Base-by-base conservation (phyloP, 2,888 invertebrate species). In the Heliconius aoede region DNA sequence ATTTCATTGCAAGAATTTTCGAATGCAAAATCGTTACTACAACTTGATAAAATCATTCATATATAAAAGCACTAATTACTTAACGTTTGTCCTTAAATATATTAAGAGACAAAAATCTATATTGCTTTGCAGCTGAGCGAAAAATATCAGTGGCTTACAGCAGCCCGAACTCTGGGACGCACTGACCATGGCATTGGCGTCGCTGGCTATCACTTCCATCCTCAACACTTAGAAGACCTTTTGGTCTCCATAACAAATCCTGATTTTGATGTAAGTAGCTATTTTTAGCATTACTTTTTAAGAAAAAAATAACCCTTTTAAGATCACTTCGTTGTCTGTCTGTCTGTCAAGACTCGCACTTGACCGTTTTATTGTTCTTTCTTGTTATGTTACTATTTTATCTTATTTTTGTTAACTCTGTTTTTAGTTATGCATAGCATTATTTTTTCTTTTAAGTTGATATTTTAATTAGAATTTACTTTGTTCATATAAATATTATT, bases 171-270 rank as follows among this genome's bases (percentile, higher is more conserved):
- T 0, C 83, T 94, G 1, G 85, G 84, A 7, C 83, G 85, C 24
- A 78, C 88, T 0, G 87, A 86, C 51, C 87, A 90, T 13, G 85
- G 87, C 55, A 82, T 93, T 5, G 94, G 94, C 11, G 94, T 94
- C 3, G 88, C 93, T 1, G 94, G 94, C 21, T 94, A 84, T 80
- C 94, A 94, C 83, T 92, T 94, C 83, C 85, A 91, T 69, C 92
- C 91, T 0, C 82, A 84, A 65, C 92, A 94, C 76, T 80, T 94
- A 26, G 86, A 88, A n/a, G 91, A 90, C 26, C 78, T 93, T 15
- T 84, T 94, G 5, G 83, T 86, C 18, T 81, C 86, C 4, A 82
- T 90, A 73, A 92, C 92, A 0, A 88, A 90, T 68, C 86, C 85
- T 61, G 71, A 69, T 18, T 62, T 72, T 40, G 87, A 86, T 24